Conservation (phyloP, 2,113 vertebrate species). For the Argyrosomus japonicus region DNA sequence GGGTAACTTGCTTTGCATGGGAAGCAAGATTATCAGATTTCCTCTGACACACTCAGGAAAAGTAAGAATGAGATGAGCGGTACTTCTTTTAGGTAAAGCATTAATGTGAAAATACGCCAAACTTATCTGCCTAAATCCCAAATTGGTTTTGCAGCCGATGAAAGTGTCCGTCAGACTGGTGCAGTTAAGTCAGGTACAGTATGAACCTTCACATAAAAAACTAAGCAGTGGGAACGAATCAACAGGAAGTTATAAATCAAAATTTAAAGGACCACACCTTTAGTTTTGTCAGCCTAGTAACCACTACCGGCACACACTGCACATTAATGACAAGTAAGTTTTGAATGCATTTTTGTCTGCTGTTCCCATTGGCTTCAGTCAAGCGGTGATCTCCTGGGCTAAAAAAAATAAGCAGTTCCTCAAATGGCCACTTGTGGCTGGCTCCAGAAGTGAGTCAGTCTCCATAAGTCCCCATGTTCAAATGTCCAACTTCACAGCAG, state of each 20-base stretch:
- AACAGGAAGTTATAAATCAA: not conserved
- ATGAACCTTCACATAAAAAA: too few species aligned
- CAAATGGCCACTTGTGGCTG: too few species aligned
- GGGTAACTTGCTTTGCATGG: not conserved
- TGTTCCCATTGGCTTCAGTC: too few species aligned
- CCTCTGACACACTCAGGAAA: not conserved
- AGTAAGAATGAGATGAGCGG: not conserved
- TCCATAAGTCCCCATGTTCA: too few species aligned
- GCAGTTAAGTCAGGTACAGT: not conserved
- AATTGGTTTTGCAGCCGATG: not conserved
- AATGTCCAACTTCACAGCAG: too few species aligned
- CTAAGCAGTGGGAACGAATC: not conserved
- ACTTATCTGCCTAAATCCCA: not conserved
- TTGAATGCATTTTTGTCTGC: too few species aligned
- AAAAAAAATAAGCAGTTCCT: too few species aligned
- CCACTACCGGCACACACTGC: too few species aligned
- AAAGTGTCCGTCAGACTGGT: not conserved
- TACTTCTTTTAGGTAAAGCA: not conserved
- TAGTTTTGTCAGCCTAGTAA: too few species aligned
- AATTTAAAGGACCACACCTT: not conserved
- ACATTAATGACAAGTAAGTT: too few species aligned
- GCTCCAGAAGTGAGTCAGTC: too few species aligned
- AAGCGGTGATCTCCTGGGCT: too few species aligned
- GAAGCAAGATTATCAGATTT: constrained; percentile 3
- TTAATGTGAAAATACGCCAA: constrained; percentile 18